phyloP scores from a whole-genome alignment of 2,888 invertebrate species.

The Melieria omissa region DNA sequence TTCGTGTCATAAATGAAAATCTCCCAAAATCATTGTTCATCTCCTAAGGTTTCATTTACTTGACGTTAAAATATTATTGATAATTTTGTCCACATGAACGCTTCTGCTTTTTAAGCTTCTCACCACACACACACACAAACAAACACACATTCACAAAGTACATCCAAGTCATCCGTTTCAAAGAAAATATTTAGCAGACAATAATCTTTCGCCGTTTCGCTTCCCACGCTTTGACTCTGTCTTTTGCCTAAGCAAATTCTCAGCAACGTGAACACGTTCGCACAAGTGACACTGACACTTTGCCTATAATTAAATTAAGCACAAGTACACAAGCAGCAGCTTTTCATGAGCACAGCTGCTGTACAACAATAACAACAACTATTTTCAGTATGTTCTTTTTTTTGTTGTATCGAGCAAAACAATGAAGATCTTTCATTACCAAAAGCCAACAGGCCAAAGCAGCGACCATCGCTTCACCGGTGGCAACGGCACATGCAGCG shows the following conservation, averaged over 20 bases:
- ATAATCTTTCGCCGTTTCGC: no score
- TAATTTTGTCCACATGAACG: no score
- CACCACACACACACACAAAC: no score
- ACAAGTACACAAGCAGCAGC: not conserved
- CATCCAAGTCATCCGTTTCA: no score
- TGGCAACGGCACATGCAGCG: not conserved
- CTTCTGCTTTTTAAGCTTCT: no score
- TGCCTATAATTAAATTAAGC: slow-evolving; percentile 32
- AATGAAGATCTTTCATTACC: slow-evolving; percentile 33
- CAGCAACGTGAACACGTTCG: slow-evolving; percentile 30
- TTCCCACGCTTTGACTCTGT: no score
- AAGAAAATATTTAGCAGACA: no score
- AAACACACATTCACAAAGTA: no score
- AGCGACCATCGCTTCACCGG: slow-evolving; percentile 1
- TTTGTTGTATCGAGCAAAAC: slow-evolving; percentile 8
- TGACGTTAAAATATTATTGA: no score
- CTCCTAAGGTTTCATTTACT: no score
- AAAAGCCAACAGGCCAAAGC: slow-evolving; percentile 12
- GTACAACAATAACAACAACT: not conserved
- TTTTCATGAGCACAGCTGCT: not conserved
- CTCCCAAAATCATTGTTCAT: no score
- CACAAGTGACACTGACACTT: slow-evolving; percentile 32
- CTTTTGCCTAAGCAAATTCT: slow-evolving; percentile 18
- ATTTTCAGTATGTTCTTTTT: not conserved
- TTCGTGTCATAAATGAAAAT: no score